Base-by-base conservation (phyloP, 2,797 vertebrate species). In the Podarcis siculus region DNA sequence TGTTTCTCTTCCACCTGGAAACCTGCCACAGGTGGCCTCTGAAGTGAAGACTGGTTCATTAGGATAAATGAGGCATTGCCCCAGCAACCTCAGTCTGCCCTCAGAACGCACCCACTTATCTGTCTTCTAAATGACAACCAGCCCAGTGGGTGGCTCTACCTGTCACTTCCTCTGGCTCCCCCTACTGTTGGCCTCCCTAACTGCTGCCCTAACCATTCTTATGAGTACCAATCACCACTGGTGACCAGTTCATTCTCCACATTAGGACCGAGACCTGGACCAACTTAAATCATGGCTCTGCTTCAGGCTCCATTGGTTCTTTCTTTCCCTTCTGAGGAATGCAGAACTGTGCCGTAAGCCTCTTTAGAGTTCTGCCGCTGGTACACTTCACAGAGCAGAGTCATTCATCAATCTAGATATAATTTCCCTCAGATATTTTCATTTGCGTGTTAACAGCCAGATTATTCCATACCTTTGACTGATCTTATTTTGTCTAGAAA, bases 401-500 rank as follows among this genome's bases (percentile, higher is more conserved):
- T 55, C 91, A 69, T 89, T 91, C 76, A 72, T 93, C 82, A 89
- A 64, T 7, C 0, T 37, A 81, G 91, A 45, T 45, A 91, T 83
- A 42, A 89, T 91, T 90, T 55, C 91, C 66, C 32, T 83, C 71
- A 90, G 58, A 93, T 82, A 58, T 91, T 91, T 95, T 92, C 86
- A 87, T 25, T 76, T 86, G 79, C 67, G 1, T 0, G 0, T 71
- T 92, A 93, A 90, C 91, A 79, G 27, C 13, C 90, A 37, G 30
- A 89, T 80, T 89, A 76, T n/a, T 84, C 81, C 81, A 79, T 88
- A 92, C 86, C 75, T 30, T 61, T 82, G 89, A 79, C 27, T 77
- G 85, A 79, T 92, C 89, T 91, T 91, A 88, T 93, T 95, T 94
- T 91, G 6, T 82, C 79, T 88, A 66, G 35, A 80, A 71, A 71